Evolutionary conservation across 2,888 invertebrate species (phyloP).

Genomic region (Slavum lentiscoides): DNA sequence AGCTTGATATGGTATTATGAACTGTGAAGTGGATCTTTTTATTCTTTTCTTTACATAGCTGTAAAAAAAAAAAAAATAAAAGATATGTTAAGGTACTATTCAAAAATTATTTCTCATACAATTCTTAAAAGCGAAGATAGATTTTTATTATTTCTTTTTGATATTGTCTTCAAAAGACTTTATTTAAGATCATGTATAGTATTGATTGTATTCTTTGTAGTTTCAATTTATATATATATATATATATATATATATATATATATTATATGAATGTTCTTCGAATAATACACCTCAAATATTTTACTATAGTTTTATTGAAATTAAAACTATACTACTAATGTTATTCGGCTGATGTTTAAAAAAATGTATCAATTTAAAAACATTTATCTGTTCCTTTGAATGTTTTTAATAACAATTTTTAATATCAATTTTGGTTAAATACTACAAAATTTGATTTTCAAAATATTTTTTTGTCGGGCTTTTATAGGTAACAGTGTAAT

Average conservation of each 20-base stretch:
- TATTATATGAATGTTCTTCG: not conserved
- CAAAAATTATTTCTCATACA: not conserved
- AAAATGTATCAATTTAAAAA: not conserved
- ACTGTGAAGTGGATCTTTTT: constrained; percentile 2
- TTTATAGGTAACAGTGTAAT: too few relatives aligned
- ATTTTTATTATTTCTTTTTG: constrained; percentile 6
- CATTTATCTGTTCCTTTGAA: too few relatives aligned
- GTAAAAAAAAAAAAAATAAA: not conserved
- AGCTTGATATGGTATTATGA: not conserved
- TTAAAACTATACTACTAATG: not conserved
- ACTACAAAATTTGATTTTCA: too few relatives aligned
- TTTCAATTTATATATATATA: not conserved
- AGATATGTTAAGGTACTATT: constrained; percentile 11
- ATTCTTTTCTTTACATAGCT: constrained; percentile 15
- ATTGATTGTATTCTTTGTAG: not conserved
- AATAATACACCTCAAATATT: not conserved
- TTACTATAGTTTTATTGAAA: not conserved
- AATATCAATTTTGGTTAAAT: too few relatives aligned
- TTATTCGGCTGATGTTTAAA: not conserved
- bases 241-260: not conserved
- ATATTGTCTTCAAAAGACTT: constrained; percentile 1
- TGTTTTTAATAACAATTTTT: too few relatives aligned
- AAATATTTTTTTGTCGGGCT: too few relatives aligned
- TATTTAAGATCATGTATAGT: not conserved
- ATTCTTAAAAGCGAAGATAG: not conserved